Evolutionary conservation across 2,797 vertebrate genomes (phyloP), one percentile per base, ranked within the genome.

Genomic region (Sphenodon punctatus): DNA sequence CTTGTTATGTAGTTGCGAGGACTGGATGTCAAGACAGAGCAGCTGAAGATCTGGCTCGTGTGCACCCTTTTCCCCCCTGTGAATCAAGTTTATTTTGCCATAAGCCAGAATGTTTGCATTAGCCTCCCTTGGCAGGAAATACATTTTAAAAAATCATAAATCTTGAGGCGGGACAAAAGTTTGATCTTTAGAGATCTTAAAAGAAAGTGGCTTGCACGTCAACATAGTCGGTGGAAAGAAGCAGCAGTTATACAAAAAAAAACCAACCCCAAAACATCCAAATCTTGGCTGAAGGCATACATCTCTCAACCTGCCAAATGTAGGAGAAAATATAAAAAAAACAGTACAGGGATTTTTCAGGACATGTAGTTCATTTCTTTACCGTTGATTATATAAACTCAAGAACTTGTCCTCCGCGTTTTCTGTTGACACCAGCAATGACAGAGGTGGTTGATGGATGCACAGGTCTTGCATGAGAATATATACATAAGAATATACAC

Each of bases 401-500:
- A 63, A 90, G 84, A 70, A 70, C 74, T 75, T 86, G 73, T 56
- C 70, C 80, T 64, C 71, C 80, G 75, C 0, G 20, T 42, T n/a
- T 49, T 59, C 73, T 11, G 16, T 41, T 53, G 8, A 88, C 85
- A 80, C 68, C 84, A 75, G 4, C 87, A 43, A 23, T 4, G 77
- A 48, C 53, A 85, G 22, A 75, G 90, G 75, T 61, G 36, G 68
- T 76, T 84, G 87, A 88, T 91, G 70, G 51, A 0, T 87, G 87
- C 67, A 59, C 88, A 70, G 59, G 67, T 89, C 90, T 91, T 89
- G 86, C 30, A 58, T 86, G 89, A 91, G 90, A 89, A 63, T 0
- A 25, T 80, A 80, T 89, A 86, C 80, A 84, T 89, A 92, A 92
- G 84, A n/a, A n/a, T n/a, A n/a, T n/a, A n/a, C n/a, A n/a, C n/a